phyloP scores from a whole-genome alignment of 2,113 vertebrate genomes.

The Poecilia latipinna region DNA sequence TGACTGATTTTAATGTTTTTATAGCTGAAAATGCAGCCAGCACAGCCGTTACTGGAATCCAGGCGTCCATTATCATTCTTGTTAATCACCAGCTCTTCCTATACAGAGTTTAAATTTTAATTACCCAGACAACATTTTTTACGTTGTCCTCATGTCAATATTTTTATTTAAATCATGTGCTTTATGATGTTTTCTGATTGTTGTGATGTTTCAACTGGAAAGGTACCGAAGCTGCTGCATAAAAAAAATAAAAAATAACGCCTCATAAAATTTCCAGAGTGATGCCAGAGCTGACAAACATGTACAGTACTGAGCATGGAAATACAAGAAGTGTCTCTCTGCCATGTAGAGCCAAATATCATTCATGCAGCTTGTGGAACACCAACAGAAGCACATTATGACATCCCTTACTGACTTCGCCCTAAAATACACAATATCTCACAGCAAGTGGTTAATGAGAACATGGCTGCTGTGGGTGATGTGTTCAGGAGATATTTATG shows the following conservation, averaged over 20 bases:
- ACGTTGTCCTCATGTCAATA: neutral
- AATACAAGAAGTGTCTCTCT: neutral
- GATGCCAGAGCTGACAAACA: constrained; percentile 12
- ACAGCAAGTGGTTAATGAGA: constrained; percentile 4
- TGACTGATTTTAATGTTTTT: constrained; percentile 1
- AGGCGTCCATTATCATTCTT: neutral
- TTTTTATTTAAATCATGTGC: neutral
- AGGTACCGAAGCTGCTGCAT: constrained; percentile 1
- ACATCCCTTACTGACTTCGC: neutral
- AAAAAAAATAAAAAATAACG: neutral
- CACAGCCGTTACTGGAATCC: neutral
- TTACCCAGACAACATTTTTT: neutral
- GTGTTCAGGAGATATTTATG: constrained; percentile 13
- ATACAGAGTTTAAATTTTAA: neutral
- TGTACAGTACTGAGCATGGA: neutral
- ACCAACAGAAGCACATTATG: neutral
- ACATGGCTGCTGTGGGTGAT: neutral
- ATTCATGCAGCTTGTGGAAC: constrained; percentile 5
- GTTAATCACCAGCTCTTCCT: neutral
- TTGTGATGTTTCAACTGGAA: neutral
- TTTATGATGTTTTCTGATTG: constrained; percentile 2
- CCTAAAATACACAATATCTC: constrained; percentile 6
- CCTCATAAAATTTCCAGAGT: neutral
- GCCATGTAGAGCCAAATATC: neutral
- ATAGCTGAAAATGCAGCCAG: neutral